Percentiles rank a stretch among this genome's conserved stretches.
Evolutionary conservation across 2,797 vertebrate species (phyloP).

Genomic region (Thunnus albacares): DNA sequence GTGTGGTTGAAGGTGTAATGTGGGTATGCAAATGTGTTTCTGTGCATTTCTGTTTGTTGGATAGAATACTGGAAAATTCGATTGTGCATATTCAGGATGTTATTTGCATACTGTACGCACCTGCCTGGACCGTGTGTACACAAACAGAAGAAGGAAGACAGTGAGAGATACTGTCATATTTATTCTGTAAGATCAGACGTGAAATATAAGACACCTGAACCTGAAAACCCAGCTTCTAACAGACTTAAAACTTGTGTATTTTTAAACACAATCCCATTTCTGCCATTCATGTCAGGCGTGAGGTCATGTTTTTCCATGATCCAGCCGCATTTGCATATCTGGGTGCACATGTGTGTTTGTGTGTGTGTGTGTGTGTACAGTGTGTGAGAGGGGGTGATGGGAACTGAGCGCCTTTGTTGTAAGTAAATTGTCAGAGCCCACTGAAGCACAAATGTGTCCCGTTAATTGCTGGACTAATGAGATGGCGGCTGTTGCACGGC

Average conservation of each 20-base stretch:
- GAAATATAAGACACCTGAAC: constrained; percentile 24
- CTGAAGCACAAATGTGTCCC: constrained; percentile 60
- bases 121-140: not conserved
- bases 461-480: constrained; percentile 72
- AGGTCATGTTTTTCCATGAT: constrained; percentile 20
- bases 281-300: constrained; percentile 5
- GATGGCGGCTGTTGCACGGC: constrained; percentile 23
- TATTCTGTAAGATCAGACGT: not conserved
- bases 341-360: constrained; percentile 14
- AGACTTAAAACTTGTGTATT: not conserved
- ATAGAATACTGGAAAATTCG: not conserved
- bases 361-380: constrained; percentile 1
- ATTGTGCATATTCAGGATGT: not conserved
- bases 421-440: constrained; percentile 60
- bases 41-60: not conserved
- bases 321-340: constrained; percentile 45
- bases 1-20: not conserved
- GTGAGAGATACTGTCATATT: not conserved
- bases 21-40: not conserved
- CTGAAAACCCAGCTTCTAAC: not conserved
- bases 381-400: constrained; percentile 14
- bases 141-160: not conserved
- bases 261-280: not conserved
- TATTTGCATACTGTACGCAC: constrained; percentile 38
- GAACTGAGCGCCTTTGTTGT: constrained; percentile 64